Evolutionary conservation across 2,113 vertebrate species (phyloP).

Genomic region (Ploceus nigricollis): DNA sequence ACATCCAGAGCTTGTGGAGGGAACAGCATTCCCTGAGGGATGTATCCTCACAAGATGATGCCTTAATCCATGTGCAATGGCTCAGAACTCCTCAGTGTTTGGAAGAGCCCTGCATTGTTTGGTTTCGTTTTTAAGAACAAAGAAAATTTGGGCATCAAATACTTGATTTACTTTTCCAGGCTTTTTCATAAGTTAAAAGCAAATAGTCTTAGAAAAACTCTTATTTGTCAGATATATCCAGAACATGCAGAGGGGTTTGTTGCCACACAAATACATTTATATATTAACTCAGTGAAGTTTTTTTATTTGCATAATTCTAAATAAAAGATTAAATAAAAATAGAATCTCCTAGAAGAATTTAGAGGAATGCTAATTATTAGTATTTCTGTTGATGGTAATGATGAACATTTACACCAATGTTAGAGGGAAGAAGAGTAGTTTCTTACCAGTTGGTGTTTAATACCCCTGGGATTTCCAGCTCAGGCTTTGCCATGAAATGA

Average conservation of each 20-base stretch:
- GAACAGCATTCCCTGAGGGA: background rate
- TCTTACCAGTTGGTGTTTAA: background rate
- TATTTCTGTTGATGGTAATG: background rate
- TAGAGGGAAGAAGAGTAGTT: background rate
- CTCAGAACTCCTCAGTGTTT: background rate
- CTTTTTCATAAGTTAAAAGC: background rate
- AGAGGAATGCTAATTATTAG: background rate
- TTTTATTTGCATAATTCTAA: background rate
- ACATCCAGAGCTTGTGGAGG: background rate
- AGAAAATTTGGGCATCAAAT: background rate
- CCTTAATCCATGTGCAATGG: background rate
- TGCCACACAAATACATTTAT: background rate
- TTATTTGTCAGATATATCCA: background rate
- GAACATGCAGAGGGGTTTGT: background rate
- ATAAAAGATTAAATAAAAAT: background rate
- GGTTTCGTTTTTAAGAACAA: background rate
- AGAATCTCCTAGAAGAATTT: background rate
- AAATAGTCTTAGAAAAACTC: background rate
- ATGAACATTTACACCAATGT: background rate
- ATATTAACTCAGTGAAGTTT: background rate
- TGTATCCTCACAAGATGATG: background rate
- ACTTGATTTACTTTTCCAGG: background rate
- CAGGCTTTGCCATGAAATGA: background rate
- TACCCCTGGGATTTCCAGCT: background rate
- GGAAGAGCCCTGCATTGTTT: background rate